Conservation (phyloP, 2,113 vertebrate species). For the Actinemys pallida region DNA sequence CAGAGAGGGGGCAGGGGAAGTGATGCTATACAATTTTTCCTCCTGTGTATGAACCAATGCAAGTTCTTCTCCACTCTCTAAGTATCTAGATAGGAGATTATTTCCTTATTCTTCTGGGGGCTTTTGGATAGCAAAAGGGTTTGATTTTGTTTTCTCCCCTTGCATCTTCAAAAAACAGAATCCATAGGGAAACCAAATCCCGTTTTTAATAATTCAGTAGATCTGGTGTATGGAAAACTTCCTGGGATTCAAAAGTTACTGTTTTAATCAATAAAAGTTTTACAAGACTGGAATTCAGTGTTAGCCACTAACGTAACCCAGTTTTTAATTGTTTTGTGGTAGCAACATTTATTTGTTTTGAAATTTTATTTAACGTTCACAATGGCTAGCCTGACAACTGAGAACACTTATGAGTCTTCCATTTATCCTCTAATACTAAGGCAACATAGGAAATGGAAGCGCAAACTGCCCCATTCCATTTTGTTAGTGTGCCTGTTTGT, state of each 20-base stretch:
- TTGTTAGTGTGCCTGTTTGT: background rate
- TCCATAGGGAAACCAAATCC: background rate
- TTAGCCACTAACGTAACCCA: background rate
- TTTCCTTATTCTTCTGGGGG: background rate
- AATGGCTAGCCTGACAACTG: background rate
- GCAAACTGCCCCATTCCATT: background rate
- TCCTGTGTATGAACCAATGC: slow-evolving; percentile 26
- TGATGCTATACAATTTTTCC: slow-evolving; percentile 3
- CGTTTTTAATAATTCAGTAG: background rate
- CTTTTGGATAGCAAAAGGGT: background rate
- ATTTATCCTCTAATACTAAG: background rate
- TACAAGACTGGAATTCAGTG: rapidly evolving
- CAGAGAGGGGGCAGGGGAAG: slow-evolving; percentile 3
- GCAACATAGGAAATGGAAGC: background rate
- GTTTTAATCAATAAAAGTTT: background rate
- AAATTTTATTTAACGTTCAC: background rate
- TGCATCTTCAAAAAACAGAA: background rate
- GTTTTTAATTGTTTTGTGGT: background rate
- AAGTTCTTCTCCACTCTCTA: background rate
- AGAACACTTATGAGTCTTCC: background rate
- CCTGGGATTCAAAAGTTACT: background rate
- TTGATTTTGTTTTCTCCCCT: background rate
- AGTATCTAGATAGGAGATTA: background rate
- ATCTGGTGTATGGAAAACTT: background rate
- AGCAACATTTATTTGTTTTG: background rate